Evolutionary conservation across 2,888 invertebrate genomes (phyloP).

Genomic region (Malthinus seriepunctatus): DNA sequence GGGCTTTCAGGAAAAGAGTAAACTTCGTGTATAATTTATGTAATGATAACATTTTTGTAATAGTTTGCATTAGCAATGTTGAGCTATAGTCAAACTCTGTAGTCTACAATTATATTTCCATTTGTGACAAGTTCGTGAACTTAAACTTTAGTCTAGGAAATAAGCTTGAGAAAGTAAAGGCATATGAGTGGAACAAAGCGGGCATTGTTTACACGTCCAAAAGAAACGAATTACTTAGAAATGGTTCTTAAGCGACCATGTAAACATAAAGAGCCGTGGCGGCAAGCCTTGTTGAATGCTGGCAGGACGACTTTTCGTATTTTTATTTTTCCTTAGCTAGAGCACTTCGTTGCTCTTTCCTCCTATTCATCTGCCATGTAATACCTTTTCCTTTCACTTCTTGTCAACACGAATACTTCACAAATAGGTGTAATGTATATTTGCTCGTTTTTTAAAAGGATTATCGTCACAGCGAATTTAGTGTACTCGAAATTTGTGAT

Average conservation of each 20-base stretch:
- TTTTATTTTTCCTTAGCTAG: constrained; percentile 13
- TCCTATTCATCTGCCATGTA: constrained; percentile 16
- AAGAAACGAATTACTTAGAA: constrained; percentile 25
- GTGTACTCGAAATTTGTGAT: not conserved
- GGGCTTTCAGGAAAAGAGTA: too few species aligned
- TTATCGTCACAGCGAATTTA: too few species aligned
- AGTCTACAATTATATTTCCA: too few species aligned
- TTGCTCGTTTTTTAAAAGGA: not conserved
- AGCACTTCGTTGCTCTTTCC: constrained; percentile 6
- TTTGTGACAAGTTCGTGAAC: constrained; percentile 7
- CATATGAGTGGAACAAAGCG: constrained; percentile 22
- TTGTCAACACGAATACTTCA: constrained; percentile 13
- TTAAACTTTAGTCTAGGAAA: constrained; percentile 13
- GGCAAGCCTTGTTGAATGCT: constrained; percentile 20
- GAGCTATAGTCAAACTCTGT: too few species aligned
- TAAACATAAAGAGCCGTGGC: constrained; percentile 27
- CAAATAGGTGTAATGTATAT: constrained; percentile 12
- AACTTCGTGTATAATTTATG: too few species aligned
- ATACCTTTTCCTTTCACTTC: constrained; percentile 11
- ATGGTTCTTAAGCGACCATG: constrained; percentile 27
- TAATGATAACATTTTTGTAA: too few species aligned
- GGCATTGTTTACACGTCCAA: constrained; percentile 24
- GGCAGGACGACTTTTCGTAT: constrained; percentile 18
- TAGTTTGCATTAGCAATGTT: too few species aligned
- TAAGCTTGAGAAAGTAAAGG: constrained; percentile 16